Conservation (phyloP, 1,140 invertebrate species). For the Pararge aegeria region DNA sequence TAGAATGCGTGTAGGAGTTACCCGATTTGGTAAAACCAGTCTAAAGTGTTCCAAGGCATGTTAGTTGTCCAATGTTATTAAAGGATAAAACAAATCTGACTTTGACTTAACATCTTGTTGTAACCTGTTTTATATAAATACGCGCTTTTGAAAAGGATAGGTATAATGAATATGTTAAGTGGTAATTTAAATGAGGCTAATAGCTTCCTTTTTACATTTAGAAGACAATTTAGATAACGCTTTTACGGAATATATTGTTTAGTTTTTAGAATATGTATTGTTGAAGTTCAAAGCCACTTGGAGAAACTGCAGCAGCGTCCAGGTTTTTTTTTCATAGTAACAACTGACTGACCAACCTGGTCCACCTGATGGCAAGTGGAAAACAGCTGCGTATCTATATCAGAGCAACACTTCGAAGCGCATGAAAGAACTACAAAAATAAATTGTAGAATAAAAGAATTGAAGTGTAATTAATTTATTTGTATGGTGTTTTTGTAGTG, state of each 20-base stretch:
- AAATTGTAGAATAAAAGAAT: no score
- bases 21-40: conserved; percentile 25
- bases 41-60: conserved; percentile 28
- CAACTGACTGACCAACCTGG: no score
- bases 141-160: not conserved
- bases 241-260: conserved; percentile 3
- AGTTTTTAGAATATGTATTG: not conserved
- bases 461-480: no score
- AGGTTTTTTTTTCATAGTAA: no score
- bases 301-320: no score
- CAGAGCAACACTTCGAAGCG: no score
- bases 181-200: conserved; percentile 13
- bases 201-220: conserved; percentile 9
- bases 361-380: no score
- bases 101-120: conserved; percentile 12
- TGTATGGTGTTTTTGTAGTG: no score
- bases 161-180: conserved; percentile 10
- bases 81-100: conserved; percentile 24
- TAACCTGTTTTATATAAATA: conserved; percentile 18
- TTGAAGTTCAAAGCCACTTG: not conserved
- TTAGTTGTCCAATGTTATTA: conserved; percentile 28
- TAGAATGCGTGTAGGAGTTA: conserved; percentile 16
- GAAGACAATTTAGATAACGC: conserved; percentile 6
- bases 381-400: no score
- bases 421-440: no score